Base-by-base conservation (phyloP, 2,797 vertebrate species). In the Poecilia picta region DNA sequence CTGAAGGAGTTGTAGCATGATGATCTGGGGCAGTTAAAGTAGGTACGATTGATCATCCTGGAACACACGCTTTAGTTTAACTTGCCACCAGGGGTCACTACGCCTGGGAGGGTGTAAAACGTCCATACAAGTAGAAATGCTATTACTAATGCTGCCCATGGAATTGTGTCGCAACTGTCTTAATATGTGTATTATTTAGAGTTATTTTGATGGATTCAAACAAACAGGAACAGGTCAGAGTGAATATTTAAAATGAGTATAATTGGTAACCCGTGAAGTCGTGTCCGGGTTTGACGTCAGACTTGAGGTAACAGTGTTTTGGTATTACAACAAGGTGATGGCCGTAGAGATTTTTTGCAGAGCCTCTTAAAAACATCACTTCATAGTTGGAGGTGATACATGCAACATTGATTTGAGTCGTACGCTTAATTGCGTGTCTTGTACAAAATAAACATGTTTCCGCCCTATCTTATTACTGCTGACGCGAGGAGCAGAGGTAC, bases 1-100 rank as follows among this genome's bases (percentile, higher is more conserved):
- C 85, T 72, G 64, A 75, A 78, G 33, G 70, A 83, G 81, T 82
- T 83, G 13, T 43, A 57, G 57, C 51, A 25, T 18, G n/a, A 73
- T 1, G 28, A 74, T 23, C 53, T 3, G 13, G 41, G 10, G 49
- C 25, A 73, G 51, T 33, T 55, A 57, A 55, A 74, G 73, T 4
- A 28, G 12, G 55, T 11, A 28, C 41, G 23, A 55, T 13, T 0
- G 33, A 41, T 53, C 11, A 16, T 49, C 10, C 23, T n/a, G 47
- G 36, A 33, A 23, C 25, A 25, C 72, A 36, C 2, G 5, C 36
- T 66, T 66, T 66, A 66, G 3, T 39, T 36, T 18, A 64, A 25
- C 36, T 25, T 70, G 39, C 39, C 39, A 70, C 39, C 39, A 25
- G 23, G 20, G 66, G 36, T 70, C 66, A 70, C 36, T 43, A 15